A percentile compares a stretch with the other conserved stretches of the same genome.
Conservation (phyloP, 2,888 invertebrate species). For the Pharmacophagus antenor region DNA sequence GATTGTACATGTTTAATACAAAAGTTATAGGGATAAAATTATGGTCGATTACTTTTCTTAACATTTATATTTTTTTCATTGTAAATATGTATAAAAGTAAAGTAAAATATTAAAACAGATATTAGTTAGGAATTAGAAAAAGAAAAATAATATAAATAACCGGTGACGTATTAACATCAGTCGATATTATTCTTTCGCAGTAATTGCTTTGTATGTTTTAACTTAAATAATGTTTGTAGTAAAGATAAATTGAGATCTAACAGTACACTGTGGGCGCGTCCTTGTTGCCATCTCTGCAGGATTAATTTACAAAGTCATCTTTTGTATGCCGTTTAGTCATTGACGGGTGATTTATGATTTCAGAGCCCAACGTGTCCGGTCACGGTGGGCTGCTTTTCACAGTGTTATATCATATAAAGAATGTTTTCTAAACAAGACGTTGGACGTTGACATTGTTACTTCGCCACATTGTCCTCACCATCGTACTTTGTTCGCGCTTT, state of each 20-base stretch:
- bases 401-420: slow-evolving; percentile 49
- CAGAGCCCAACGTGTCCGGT: slow-evolving; percentile 42
- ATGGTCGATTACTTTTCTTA: too few species aligned
- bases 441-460: slow-evolving; percentile 53
- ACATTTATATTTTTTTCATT: too few species aligned
- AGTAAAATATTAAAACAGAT: not conserved
- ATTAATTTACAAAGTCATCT: slow-evolving; percentile 22
- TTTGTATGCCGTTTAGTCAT: slow-evolving; percentile 35
- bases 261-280: slow-evolving; percentile 15
- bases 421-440: slow-evolving; percentile 72
- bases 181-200: too few species aligned
- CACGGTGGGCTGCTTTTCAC: slow-evolving; percentile 66
- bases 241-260: slow-evolving; percentile 24
- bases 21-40: not conserved
- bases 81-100: too few species aligned
- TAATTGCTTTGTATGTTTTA: not conserved
- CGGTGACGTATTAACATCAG: too few species aligned
- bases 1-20: not conserved
- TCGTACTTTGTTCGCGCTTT: slow-evolving; percentile 38
- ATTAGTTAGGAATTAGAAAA: not conserved
- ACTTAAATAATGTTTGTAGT: slow-evolving; percentile 6
- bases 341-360: slow-evolving; percentile 48
- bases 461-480: slow-evolving; percentile 40
- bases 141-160: too few species aligned
- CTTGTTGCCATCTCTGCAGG: slow-evolving; percentile 13